phyloP scores from a whole-genome alignment of 2,888 invertebrate genomes.

The Creontiades dilutus region DNA sequence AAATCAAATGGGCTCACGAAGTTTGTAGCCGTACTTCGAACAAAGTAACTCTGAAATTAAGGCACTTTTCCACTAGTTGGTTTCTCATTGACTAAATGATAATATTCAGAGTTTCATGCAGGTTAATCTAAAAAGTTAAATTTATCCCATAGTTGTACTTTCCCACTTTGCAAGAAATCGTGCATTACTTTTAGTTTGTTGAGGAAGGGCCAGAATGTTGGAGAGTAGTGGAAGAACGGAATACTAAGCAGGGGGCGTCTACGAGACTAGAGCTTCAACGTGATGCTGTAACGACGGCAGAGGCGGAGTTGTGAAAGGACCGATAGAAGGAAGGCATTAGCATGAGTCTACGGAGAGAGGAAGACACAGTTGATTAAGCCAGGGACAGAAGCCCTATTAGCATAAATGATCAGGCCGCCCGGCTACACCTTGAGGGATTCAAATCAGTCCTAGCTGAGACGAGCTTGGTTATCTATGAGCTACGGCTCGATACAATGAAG shows the following conservation, averaged over 20 bases:
- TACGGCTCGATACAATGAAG: not conserved
- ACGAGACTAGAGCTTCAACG: not conserved
- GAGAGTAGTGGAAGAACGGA: not conserved
- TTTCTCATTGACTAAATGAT: no score
- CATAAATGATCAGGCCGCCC: not conserved
- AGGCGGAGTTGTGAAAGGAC: constrained; percentile 12
- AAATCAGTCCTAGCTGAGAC: not conserved
- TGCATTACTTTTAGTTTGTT: not conserved
- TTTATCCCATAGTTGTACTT: no score
- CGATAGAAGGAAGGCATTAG: constrained; percentile 17
- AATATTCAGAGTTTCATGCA: no score
- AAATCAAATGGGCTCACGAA: no score
- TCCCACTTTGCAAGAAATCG: not conserved
- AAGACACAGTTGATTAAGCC: constrained; percentile 26
- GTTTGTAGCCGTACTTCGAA: no score
- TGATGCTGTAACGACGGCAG: not conserved
- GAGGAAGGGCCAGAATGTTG: not conserved
- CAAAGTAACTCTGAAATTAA: no score
- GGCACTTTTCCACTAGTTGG: no score
- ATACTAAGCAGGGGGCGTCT: constrained; percentile 9
- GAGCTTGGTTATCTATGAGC: not conserved
- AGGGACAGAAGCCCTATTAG: constrained; percentile 20
- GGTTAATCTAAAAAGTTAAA: no score
- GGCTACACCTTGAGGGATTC: constrained; percentile 22
- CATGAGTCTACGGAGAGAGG: not conserved